Evolutionary conservation across 2,113 vertebrate species (phyloP), one percentile per base, ranked within the genome.

Genomic region (Illadopsis cleaveri): DNA sequence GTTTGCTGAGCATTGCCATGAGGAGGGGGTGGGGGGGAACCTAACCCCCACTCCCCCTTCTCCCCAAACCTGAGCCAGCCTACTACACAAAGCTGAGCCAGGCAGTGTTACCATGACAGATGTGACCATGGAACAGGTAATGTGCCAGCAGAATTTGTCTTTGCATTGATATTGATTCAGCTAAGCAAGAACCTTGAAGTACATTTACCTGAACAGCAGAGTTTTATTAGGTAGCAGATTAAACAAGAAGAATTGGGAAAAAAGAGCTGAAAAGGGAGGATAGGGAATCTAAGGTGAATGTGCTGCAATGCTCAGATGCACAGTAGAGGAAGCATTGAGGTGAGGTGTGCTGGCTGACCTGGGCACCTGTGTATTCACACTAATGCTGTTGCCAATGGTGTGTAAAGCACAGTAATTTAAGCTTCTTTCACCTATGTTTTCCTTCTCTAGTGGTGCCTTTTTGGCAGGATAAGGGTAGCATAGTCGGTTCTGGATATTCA

Each of bases 1-100:
- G 31, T 70, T 40, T 94, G 47, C 64, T 85, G 42, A 47, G 15
- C 20, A 11, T 68, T 87, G 54, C 28, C 20, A 35, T 4, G 15
- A 65, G 33, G 31, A 47, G 24, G 40, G 14, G 11, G 27, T 2
- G 1, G 14, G 12, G 21, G 1, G 42, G 21, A 37, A 11, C 11
- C 12, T 31, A 40, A 61, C 9, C 11, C 4, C 9, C 2, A 1
- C 0, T 17, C 6, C 6, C 11, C 4, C 21, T 19, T 21, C 6
- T 37, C 35, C 28, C 10, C 33, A 51, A 54, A 44, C 8, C 22
- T 85, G 33, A 75, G 35, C 25, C 45, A 84, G 21, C 27, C 27
- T 44, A 20, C 60, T 62, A 4, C 44, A 28, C n/a, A 42, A 7
- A 72, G 42, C 66, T 58, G 40, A 64, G 24, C 44, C 28, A 1